A percentile compares a stretch with the other conserved stretches of the same genome.
These are phyloP conservation scores for Bellardia pandia DNA, from an alignment of 2,888 invertebrate genomes.

Conservation along the genomic window DNA sequence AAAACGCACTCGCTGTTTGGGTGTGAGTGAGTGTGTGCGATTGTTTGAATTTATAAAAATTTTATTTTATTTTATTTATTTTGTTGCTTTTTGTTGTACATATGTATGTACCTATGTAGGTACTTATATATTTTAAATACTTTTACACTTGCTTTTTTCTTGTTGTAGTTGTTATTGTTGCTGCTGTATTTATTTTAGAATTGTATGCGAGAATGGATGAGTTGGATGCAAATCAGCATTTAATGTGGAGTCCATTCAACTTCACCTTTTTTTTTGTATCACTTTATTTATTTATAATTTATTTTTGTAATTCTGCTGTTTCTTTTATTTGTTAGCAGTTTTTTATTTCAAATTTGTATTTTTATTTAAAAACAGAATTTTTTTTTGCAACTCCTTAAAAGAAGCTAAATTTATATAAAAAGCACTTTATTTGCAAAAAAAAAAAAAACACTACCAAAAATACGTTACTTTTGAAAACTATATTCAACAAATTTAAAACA, in stretches of 20 bases:
- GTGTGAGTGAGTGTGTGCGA: neutral
- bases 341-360: conserved; percentile 20
- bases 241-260: conserved; percentile 67
- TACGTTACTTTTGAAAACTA: conserved; percentile 44
- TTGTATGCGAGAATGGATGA: conserved; percentile 50
- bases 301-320: conserved; percentile 42
- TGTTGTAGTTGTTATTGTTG: conserved; percentile 17
- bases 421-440: conserved; percentile 15
- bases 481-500: neutral
- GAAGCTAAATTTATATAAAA: neutral
- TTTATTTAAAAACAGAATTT: neutral
- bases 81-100: conserved; percentile 16
- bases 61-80: conserved; percentile 41
- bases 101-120: neutral
- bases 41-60: conserved; percentile 24
- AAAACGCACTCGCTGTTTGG: conserved; percentile 36
- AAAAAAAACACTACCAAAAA: conserved; percentile 15
- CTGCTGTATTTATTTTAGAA: conserved; percentile 45
- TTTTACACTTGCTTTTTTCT: conserved; percentile 57
- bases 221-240: conserved; percentile 70
- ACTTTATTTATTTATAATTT: conserved; percentile 27
- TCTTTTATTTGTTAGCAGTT: conserved; percentile 30
- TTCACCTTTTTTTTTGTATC: conserved; percentile 60
- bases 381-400: neutral
- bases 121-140: conserved; percentile 34